Evolutionary conservation across 64 coral and sea anemone species (phyloP), one percentile per base, ranked within the genome.

Genomic region (Dendronephthya gigantea): DNA sequence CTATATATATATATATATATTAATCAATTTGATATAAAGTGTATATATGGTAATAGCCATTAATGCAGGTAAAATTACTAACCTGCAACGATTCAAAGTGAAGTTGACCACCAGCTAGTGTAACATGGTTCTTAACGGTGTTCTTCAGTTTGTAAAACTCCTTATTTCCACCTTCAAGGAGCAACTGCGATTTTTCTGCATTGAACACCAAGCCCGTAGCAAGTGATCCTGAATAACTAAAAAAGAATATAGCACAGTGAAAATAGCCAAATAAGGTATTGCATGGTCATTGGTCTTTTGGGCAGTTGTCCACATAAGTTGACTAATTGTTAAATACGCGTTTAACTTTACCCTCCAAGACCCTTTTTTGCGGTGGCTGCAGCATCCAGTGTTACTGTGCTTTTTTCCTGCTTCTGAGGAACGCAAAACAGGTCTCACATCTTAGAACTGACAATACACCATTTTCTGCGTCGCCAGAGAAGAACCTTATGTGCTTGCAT

Each of bases 1-100:
- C 69, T n/a, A n/a, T n/a, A n/a, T n/a, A n/a, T n/a, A n/a, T n/a
- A n/a, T n/a, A n/a, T n/a, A n/a, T n/a, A n/a, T n/a, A n/a, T n/a
- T n/a, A n/a, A n/a, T n/a, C n/a, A n/a, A n/a, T n/a, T n/a, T n/a
- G n/a, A n/a, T n/a, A n/a, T n/a, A n/a, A n/a, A n/a, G n/a, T n/a
- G n/a, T n/a, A n/a, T n/a, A n/a, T n/a, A n/a, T n/a, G n/a, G n/a
- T n/a, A n/a, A n/a, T n/a, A n/a, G n/a, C n/a, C n/a, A n/a, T n/a
- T n/a, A n/a, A n/a, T 76, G 35, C 41, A 45, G 41, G 4, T 6
- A 45, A 11, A 6, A 11, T 45, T 45, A 45, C 28, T 34, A 31
- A 76, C 69, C 69, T 76, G 69, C 69, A 76, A 76, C 34, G 69
- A 7, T 3, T 76, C 69, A 34, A 76, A 76, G 31, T 76, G 69